A percentile compares a stretch with the other conserved stretches of the same genome.
phyloP scores from a whole-genome alignment of 2,888 invertebrate genomes.

The Lithophane ornitopus region DNA sequence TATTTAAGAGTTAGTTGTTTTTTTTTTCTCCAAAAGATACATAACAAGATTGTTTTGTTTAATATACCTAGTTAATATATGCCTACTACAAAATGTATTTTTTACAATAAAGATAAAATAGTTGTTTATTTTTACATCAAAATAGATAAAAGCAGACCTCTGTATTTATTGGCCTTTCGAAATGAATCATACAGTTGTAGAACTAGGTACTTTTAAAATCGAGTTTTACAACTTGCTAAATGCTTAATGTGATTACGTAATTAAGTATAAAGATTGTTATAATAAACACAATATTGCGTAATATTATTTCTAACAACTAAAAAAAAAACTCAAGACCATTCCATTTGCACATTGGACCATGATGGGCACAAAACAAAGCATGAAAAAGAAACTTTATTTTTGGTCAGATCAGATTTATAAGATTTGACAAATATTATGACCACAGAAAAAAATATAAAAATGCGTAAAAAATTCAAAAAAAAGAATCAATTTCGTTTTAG shows the following conservation, averaged over 20 bases:
- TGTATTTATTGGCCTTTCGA: conserved; percentile 13
- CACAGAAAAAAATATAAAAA: neutral
- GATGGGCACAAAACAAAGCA: neutral
- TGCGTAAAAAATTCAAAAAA: neutral
- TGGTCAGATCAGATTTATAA: neutral
- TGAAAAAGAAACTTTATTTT: neutral
- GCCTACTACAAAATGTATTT: neutral
- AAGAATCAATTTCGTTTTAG: too few species aligned
- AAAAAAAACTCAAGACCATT: neutral
- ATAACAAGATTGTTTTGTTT: neutral
- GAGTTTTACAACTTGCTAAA: conserved; percentile 1
- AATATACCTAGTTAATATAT: neutral
- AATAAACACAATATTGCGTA: conserved; percentile 30
- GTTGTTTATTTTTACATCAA: conserved; percentile 12
- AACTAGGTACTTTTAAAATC: conserved; percentile 30
- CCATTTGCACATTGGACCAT: conserved; percentile 2
- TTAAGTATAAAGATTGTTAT: conserved; percentile 1
- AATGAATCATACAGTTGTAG: conserved; percentile 35
- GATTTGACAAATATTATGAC: neutral
- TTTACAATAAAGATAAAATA: neutral
- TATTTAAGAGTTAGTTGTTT: neutral
- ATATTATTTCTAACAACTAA: conserved; percentile 6
- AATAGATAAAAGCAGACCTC: neutral
- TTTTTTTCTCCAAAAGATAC: neutral
- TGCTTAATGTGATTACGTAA: conserved; percentile 5